These are phyloP conservation scores for Sphaeramia orbicularis DNA, from an alignment of 2,797 vertebrate species.

Conservation along the genomic window DNA sequence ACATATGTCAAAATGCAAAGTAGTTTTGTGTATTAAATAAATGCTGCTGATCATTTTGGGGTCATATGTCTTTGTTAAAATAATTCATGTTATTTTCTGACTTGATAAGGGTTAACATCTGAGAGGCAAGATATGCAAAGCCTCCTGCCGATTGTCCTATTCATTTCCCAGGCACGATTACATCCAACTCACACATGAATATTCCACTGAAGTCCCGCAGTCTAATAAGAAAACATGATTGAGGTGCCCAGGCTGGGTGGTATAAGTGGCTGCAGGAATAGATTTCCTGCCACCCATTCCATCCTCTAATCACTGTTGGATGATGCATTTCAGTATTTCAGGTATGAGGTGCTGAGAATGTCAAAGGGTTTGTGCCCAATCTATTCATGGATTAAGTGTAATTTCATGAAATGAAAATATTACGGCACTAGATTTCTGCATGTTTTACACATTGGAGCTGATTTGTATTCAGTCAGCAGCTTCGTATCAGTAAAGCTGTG, in stretches of 20 bases:
- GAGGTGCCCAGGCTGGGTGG: conserved; percentile 42
- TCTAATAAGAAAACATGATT: conserved; percentile 60
- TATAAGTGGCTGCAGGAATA: conserved; percentile 27
- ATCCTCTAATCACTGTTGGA: conserved; percentile 47
- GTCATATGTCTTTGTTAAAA: conserved; percentile 35
- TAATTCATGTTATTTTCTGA: conserved; percentile 34
- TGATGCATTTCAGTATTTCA: conserved; percentile 37
- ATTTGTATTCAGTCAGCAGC: conserved; percentile 16
- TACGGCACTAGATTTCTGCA: conserved; percentile 2
- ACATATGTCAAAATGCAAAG: conserved; percentile 34
- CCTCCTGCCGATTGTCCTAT: conserved; percentile 35
- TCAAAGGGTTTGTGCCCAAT: conserved; percentile 25
- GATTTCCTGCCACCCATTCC: conserved; percentile 40
- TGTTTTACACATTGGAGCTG: not conserved
- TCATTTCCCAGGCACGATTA: conserved; percentile 43
- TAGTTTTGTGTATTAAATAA: conserved; percentile 14
- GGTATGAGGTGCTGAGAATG: conserved; percentile 13
- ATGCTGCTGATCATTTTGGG: conserved; percentile 5
- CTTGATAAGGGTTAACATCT: conserved; percentile 54
- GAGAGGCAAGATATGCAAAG: conserved; percentile 44
- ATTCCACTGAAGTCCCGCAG: conserved; percentile 25
- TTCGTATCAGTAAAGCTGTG: conserved; percentile 9
- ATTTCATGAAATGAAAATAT: conserved; percentile 42
- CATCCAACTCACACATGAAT: conserved; percentile 47
- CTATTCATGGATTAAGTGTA: conserved; percentile 33